These are phyloP conservation scores for Bambusicola thoracicus DNA, from an alignment of 2,113 vertebrate species.

Conservation along the genomic window DNA sequence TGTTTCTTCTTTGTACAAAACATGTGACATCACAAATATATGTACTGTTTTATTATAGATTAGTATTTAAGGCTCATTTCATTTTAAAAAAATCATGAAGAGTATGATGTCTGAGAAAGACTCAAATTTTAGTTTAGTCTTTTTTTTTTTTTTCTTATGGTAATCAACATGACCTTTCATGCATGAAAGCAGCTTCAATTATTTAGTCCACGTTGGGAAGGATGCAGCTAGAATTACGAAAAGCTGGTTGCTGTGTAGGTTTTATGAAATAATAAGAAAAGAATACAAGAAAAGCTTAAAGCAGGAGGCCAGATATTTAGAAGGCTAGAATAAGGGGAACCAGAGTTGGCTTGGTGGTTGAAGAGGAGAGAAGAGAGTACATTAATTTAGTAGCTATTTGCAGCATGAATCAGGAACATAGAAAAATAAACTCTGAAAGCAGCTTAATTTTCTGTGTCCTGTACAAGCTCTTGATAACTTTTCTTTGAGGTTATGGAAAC, in stretches of 20 bases:
- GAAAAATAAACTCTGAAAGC: neutral
- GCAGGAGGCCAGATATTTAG: neutral
- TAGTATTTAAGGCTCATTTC: neutral
- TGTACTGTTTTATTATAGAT: neutral
- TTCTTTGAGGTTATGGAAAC: neutral
- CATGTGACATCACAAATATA: neutral
- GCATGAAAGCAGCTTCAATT: neutral
- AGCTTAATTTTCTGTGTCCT: neutral
- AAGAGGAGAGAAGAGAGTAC: neutral
- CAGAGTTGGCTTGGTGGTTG: neutral
- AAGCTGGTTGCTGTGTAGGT: neutral
- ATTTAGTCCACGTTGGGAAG: neutral
- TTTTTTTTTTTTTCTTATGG: neutral
- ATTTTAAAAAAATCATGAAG: slow-evolving; percentile 4
- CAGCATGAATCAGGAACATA: neutral
- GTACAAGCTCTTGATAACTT: neutral
- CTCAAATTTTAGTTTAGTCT: neutral
- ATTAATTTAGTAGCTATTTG: neutral
- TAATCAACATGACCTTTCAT: neutral
- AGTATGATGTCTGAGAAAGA: neutral
- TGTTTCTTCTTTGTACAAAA: neutral
- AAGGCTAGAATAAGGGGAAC: neutral
- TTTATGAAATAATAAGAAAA: neutral
- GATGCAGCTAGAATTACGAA: neutral
- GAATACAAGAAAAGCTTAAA: neutral